phyloP scores from a whole-genome alignment of 2,113 vertebrate species.

The Australoheros scitulus region DNA sequence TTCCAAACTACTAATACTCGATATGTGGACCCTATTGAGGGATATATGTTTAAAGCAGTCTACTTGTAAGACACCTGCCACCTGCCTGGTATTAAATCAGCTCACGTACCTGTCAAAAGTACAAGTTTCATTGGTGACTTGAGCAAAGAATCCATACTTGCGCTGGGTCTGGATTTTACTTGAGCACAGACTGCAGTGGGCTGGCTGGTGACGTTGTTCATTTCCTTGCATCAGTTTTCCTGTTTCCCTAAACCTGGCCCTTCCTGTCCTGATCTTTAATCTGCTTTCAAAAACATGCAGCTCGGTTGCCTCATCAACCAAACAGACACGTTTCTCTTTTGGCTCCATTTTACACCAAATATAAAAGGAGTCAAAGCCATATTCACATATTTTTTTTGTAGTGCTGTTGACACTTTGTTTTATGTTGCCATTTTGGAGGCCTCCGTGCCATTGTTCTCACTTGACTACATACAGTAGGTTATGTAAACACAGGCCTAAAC shows the following conservation, averaged over 20 bases:
- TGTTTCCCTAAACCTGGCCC: slow-evolving; percentile 84
- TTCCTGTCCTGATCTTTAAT: slow-evolving; percentile 81
- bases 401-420: slow-evolving; percentile 9
- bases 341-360: neutral
- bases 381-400: neutral
- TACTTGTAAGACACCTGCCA: neutral
- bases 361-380: neutral
- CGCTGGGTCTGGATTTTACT: slow-evolving; percentile 59
- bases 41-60: neutral
- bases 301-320: neutral
- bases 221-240: slow-evolving; percentile 83
- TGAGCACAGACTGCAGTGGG: slow-evolving; percentile 64
- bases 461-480: slow-evolving; percentile 39
- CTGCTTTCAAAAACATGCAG: slow-evolving; percentile 68
- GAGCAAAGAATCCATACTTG: slow-evolving; percentile 79
- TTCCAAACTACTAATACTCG: neutral
- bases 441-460: slow-evolving; percentile 64
- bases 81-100: neutral
- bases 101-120: slow-evolving; percentile 81
- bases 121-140: slow-evolving; percentile 81
- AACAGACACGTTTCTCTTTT: neutral
- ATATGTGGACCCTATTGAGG: neutral
- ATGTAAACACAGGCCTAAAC: slow-evolving; percentile 63
- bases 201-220: slow-evolving; percentile 74
- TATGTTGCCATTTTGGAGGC: slow-evolving; percentile 36